A percentile compares a stretch with the other conserved stretches of the same genome.
Conservation (phyloP, 64 coral and sea anemone species). For the Cladopsammia gracilis region DNA sequence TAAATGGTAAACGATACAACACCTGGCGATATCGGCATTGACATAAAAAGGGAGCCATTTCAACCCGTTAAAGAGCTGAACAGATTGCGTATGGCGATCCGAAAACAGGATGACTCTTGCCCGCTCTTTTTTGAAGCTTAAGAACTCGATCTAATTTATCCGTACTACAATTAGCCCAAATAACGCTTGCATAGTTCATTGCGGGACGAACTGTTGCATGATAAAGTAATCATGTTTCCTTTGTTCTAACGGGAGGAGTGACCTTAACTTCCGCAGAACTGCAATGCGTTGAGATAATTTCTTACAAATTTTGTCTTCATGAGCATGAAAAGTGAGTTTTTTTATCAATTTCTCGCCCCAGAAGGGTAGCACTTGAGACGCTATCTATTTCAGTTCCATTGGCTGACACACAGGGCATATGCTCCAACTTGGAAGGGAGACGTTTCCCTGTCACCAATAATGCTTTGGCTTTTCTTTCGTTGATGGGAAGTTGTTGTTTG, state of each 20-base stretch:
- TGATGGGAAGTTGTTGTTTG: conserved; percentile 25
- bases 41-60: conserved; percentile 64
- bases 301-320: conserved; percentile 25
- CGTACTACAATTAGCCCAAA: conserved; percentile 41
- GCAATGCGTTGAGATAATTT: conserved; percentile 59
- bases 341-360: conserved; percentile 45
- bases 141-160: conserved; percentile 16
- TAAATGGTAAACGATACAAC: conserved; percentile 12
- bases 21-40: conserved; percentile 42
- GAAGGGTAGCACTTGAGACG: conserved; percentile 12
- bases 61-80: conserved; percentile 31
- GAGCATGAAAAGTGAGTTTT: conserved; percentile 42
- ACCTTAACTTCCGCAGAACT: conserved; percentile 55
- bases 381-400: conserved; percentile 42
- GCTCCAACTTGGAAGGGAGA: conserved; percentile 5
- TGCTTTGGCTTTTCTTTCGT: neutral
- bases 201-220: conserved; percentile 35
- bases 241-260: conserved; percentile 36
- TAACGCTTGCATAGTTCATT: conserved; percentile 51
- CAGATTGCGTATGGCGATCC: conserved; percentile 6
- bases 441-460: conserved; percentile 44
- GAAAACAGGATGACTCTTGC: conserved; percentile 30
- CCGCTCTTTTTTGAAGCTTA: conserved; percentile 52
- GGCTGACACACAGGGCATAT: neutral
- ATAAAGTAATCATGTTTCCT: conserved; percentile 39